Evolutionary conservation across 2,888 invertebrate genomes (phyloP).

Genomic region (Aspidiotus rigidus): DNA sequence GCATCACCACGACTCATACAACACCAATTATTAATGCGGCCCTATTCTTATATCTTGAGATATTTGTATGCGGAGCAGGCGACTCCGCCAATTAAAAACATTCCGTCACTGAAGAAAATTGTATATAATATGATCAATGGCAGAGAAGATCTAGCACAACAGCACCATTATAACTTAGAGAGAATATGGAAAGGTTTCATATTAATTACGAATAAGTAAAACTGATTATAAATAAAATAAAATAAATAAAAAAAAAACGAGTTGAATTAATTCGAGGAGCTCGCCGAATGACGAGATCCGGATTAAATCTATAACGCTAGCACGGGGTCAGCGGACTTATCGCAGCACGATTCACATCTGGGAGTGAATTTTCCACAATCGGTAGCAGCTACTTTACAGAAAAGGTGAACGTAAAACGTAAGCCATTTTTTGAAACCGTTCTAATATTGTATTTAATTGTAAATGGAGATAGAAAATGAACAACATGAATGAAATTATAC

Average conservation of each 20-base stretch:
- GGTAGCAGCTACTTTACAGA: neutral
- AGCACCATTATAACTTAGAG: no score
- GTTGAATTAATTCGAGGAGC: neutral
- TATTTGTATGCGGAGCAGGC: conserved; percentile 2
- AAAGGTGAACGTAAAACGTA: neutral
- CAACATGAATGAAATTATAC: no score
- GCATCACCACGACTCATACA: no score
- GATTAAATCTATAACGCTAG: neutral
- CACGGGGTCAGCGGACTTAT: conserved; percentile 1
- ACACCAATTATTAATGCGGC: no score
- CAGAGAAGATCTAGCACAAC: no score
- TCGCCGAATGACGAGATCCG: conserved; percentile 4
- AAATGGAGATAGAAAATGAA: no score
- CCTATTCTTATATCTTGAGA: no score
- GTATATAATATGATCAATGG: no score
- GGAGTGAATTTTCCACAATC: neutral
- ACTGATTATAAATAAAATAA: conserved; percentile 1
- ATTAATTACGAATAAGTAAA: neutral
- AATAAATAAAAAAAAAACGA: neutral
- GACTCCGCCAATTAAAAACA: neutral
- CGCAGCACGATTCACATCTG: neutral
- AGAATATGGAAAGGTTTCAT: no score
- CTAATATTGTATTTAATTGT: conserved; percentile 2
- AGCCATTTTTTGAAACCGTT: neutral
- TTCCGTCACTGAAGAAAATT: neutral